Evolutionary conservation across 2,888 invertebrate species (phyloP), one percentile per base, ranked within the genome.

Genomic region (Torymus tubicola): DNA sequence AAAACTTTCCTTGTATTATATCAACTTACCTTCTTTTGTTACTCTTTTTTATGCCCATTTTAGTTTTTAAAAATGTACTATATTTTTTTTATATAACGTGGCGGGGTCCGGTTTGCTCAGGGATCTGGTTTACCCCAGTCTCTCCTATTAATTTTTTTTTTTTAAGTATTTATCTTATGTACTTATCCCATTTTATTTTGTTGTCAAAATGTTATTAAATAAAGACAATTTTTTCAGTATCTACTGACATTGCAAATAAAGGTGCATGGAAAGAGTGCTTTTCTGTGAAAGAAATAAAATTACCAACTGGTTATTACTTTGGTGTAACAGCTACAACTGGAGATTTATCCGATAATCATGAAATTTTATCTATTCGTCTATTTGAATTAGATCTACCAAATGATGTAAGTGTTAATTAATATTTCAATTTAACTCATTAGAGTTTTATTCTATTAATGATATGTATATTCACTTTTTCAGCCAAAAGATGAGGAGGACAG

Each of bases 311-410:
- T 0, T 99, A 99, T 91, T 98, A 93, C 91, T 96, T 98, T 90
- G 99, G 99, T 1, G 93, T 97, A 4, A 95, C 98, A 0, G 98
- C 99, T 0, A 98, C 98, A 0, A 99, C 99, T 0, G 99, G 99
- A 1, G 99, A 99, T 90, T 92, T 99, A 64, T 95, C 96, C 82
- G 99, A 99, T 92, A 98, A 96, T 91, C 99, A 99, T 91, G 99
- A 99, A 91, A 93, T 99, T 82, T 93, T 97, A 82, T 95, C 97
- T 1, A 93, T 99, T 82, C 96, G 97, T 91, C 94, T 98, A 88
- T 99, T 96, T 89, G 98, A 99, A 90, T 92, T 99, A 79, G 98
- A 98, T 88, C 91, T 95, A 74, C 93, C 96, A 74, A 93, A 94
- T 82, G 94, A 93, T 88, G 93, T 93, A 90, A 92, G 92, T 87